phyloP scores from a whole-genome alignment of 2,113 vertebrate genomes.

The Rafetus swinhoei region DNA sequence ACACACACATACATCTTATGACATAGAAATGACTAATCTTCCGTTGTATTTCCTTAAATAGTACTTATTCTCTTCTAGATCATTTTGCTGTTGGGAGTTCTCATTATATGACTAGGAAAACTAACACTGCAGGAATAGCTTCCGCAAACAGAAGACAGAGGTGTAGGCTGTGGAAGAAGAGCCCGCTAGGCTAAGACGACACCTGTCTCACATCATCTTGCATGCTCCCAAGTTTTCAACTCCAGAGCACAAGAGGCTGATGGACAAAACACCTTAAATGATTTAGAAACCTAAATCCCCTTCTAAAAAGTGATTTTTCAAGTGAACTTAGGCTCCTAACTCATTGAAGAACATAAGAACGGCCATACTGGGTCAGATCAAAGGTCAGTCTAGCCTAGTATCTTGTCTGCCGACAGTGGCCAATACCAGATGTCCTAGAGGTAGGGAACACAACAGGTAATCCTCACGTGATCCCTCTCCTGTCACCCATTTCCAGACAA shows the following conservation, averaged over 20 bases:
- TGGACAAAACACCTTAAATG: background rate
- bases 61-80: background rate
- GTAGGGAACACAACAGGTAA: no score
- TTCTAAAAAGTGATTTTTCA: background rate
- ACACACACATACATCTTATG: background rate
- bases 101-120: background rate
- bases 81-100: background rate
- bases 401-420: no score
- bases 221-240: background rate
- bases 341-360: no score
- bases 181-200: background rate
- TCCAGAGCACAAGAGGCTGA: background rate
- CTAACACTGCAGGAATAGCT: background rate
- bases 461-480: no score
- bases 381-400: no score
- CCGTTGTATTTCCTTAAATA: slow-evolving; percentile 19
- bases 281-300: background rate
- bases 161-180: background rate
- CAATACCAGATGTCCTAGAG: no score
- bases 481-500: no score
- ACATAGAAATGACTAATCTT: slow-evolving; percentile 50
- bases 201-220: background rate
- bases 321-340: background rate
- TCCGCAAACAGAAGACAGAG: background rate
- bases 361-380: no score